Base-by-base conservation (phyloP, 2,888 invertebrate species). In the Silvanus unidentatus region DNA sequence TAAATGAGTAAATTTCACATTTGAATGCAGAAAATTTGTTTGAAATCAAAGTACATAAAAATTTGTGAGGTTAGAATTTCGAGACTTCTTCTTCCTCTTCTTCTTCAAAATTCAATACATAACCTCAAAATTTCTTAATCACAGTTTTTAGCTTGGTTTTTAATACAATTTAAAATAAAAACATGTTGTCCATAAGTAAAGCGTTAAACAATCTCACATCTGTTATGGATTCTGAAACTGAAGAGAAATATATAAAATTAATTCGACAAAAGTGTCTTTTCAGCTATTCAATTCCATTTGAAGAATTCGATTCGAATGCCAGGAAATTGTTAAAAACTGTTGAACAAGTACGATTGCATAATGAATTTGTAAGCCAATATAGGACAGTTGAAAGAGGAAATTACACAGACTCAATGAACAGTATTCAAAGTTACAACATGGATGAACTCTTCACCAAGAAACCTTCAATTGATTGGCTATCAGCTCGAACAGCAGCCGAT, bases 291-390 rank as follows among this genome's bases (percentile, higher is more conserved):
- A 78, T 86, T 48, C 83, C 86, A 0, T 89, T 88, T 66, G 86
- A 89, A 64, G 87, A 91, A 59, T 92, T 94, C 66, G 91, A 93
- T 60, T 68, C 73, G 10, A 86, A 87, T 71, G 87, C 88, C 3
- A 77, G 90, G 30, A 81, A 82, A 64, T 71, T 92, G 11, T 71
- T 94, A 49, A 77, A 78, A 6, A 72, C 78, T 5, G 84, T 88
- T 38, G 70, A 71, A 29, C 85, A 89, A 70, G 79, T 91, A 16
- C 85, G 84, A 64, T 77, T 86, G 42, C 94, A 94, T 68, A 93
- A 93, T 71, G 82, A 86, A 60, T 93, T 93, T 63, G 72, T 93
- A 5, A 68, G 89, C 12, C 32, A n/a, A 5, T 11, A 32, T 32
- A n/a, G 32, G 10, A 5, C n/a, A 32, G n/a, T 32, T 3, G 12